Percentiles rank a stretch among this genome's conserved stretches.
Conservation (phyloP, 2,888 invertebrate genomes). For the Pyrocoelia pectoralis region DNA sequence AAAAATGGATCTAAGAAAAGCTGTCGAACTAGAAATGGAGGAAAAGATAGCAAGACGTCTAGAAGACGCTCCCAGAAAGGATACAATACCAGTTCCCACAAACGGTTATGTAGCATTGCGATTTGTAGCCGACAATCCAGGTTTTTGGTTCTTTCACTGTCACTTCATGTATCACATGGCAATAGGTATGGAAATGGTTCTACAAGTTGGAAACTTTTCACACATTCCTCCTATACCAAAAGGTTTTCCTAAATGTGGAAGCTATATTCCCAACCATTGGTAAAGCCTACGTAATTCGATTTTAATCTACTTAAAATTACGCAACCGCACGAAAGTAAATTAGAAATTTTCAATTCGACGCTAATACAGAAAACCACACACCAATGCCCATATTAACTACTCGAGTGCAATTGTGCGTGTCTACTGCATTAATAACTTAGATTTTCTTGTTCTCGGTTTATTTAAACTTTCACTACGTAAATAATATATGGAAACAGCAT, state of each 20-base stretch:
- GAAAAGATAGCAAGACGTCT: slow-evolving; percentile 87
- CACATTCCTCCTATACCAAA: slow-evolving; percentile 85
- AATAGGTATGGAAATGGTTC: slow-evolving; percentile 88
- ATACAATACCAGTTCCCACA: slow-evolving; percentile 92
- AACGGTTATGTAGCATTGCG: slow-evolving; percentile 92
- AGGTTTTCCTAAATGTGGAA: slow-evolving; percentile 86
- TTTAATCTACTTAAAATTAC: neutral
- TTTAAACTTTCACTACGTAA: slow-evolving; percentile 21
- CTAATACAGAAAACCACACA: slow-evolving; percentile 1
- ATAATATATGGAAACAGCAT: neutral
- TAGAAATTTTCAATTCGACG: neutral
- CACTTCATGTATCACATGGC: slow-evolving; percentile 94
- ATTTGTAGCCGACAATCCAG: slow-evolving; percentile 91
- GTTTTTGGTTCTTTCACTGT: slow-evolving; percentile 94
- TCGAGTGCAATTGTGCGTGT: slow-evolving; percentile 34
- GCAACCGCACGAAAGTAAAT: neutral
- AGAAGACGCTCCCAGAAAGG: slow-evolving; percentile 86
- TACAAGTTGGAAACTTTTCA: slow-evolving; percentile 86
- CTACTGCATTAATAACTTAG: slow-evolving; percentile 10
- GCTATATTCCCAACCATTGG: slow-evolving; percentile 53
- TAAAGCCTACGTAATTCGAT: neutral
- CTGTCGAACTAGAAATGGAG: slow-evolving; percentile 84
- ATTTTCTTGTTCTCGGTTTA: neutral
- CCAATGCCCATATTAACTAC: slow-evolving; percentile 10
- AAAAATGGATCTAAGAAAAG: slow-evolving; percentile 90